These are phyloP conservation scores for Enoplosus armatus DNA, from an alignment of 2,797 vertebrate species.

Conservation along the genomic window DNA sequence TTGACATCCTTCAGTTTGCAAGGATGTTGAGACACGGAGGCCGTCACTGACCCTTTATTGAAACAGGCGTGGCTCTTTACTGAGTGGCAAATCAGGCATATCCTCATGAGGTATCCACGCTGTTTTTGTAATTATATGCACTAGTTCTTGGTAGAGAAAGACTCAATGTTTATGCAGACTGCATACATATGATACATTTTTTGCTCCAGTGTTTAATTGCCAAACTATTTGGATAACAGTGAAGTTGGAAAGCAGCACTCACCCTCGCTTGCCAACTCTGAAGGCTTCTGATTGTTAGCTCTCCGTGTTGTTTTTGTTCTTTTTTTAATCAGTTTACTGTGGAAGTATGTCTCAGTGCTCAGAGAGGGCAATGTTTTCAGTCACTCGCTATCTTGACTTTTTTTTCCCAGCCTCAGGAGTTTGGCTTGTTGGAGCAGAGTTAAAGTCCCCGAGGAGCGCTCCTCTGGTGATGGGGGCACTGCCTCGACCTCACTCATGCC, in stretches of 20 bases:
- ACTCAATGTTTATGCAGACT: constrained; percentile 42
- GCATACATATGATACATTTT: constrained; percentile 49
- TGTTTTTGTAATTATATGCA: constrained; percentile 29
- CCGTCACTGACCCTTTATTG: constrained; percentile 16
- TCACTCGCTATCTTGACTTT: constrained; percentile 71
- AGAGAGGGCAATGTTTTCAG: constrained; percentile 76
- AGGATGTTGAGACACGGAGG: constrained; percentile 27
- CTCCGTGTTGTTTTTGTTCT: constrained; percentile 74
- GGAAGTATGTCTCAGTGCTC: constrained; percentile 68
- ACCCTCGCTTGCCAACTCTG: constrained; percentile 69
- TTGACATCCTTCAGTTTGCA: constrained; percentile 61
- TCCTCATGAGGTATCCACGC: background rate
- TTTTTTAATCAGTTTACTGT: constrained; percentile 73
- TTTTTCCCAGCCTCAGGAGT: constrained; percentile 79
- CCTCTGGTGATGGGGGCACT: constrained; percentile 82
- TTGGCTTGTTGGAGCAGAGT: constrained; percentile 81
- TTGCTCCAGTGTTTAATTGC: constrained; percentile 74
- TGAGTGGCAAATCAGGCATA: constrained; percentile 3
- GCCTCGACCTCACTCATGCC: constrained; percentile 83
- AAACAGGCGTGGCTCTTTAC: constrained; percentile 4
- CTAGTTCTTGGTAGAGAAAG: constrained; percentile 18
- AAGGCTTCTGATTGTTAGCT: constrained; percentile 73
- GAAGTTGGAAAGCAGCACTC: constrained; percentile 73
- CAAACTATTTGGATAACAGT: constrained; percentile 75
- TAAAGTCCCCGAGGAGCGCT: constrained; percentile 70